These are phyloP conservation scores for Pterocles orientalis DNA, from an alignment of 2,113 vertebrate genomes.

Conservation along the genomic window DNA sequence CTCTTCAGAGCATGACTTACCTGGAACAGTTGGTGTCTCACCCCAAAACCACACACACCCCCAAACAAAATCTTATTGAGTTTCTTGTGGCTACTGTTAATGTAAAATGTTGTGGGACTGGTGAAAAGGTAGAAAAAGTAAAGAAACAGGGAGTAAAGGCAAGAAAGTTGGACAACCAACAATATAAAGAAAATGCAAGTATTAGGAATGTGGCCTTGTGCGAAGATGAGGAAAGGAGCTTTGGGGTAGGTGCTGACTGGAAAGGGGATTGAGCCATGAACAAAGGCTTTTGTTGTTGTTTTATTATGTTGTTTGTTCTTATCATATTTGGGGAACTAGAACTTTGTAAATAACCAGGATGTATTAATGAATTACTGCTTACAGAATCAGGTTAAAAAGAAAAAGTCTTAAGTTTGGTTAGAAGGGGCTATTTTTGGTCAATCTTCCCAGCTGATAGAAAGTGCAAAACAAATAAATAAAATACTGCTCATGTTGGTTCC, in stretches of 20 bases:
- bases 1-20: not conserved
- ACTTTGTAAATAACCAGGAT: not conserved
- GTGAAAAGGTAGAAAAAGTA: not conserved
- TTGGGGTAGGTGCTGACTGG: not conserved
- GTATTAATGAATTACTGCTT: not conserved
- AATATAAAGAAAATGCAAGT: not conserved
- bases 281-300: not conserved
- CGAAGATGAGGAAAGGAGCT: not conserved
- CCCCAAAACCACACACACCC: not conserved
- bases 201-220: not conserved
- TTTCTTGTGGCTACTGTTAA: not conserved
- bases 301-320: not conserved
- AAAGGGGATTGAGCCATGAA: not conserved
- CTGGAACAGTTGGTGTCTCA: not conserved
- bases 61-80: not conserved
- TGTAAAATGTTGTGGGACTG: not conserved
- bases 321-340: not conserved
- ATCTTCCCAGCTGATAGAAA: not conserved
- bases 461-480: not conserved
- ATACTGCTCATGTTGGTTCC: not conserved
- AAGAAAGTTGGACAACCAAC: not conserved
- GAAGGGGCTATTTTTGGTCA: not conserved
- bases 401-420: not conserved
- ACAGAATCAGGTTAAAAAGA: not conserved
- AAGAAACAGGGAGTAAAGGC: not conserved